A percentile compares a stretch with the other conserved stretches of the same genome.
Evolutionary conservation across 2,888 invertebrate genomes (phyloP).

Genomic region (Mantis religiosa): DNA sequence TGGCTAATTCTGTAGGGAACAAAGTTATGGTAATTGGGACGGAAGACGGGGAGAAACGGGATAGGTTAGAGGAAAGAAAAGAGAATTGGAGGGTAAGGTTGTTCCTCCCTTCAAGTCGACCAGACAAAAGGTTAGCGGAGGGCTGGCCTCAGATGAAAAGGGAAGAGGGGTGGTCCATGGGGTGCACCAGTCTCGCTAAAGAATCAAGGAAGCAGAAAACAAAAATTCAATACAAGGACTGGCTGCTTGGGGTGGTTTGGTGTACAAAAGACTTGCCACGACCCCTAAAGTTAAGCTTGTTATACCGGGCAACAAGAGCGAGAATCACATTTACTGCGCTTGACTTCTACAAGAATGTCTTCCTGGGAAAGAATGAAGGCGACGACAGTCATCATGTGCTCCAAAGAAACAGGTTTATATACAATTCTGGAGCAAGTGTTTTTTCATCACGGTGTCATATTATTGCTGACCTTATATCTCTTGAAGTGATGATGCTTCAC

Average conservation of each 20-base stretch:
- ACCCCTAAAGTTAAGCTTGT: not conserved
- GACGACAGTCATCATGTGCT: not conserved
- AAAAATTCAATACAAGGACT: not conserved
- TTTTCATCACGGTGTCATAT: too few species aligned
- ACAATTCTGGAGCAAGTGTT: too few species aligned
- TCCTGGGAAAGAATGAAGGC: not conserved
- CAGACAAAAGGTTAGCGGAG: not conserved
- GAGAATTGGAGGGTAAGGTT: not conserved
- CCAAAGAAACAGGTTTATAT: not conserved
- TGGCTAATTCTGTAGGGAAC: not conserved
- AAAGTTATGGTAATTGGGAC: not conserved
- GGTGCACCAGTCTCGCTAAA: not conserved
- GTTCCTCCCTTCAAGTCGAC: not conserved
- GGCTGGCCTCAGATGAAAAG: not conserved
- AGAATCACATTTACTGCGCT: not conserved
- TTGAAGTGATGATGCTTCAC: too few species aligned
- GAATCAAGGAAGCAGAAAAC: conserved; percentile 6
- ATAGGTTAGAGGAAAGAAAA: not conserved
- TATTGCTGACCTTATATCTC: too few species aligned
- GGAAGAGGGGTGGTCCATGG: not conserved
- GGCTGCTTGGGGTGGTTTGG: not conserved
- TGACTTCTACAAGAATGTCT: not conserved
- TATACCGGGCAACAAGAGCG: not conserved
- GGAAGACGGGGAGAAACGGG: not conserved
- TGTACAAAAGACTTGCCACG: not conserved